Evolutionary conservation across 2,888 invertebrate species (phyloP).

Genomic region (Ametastegia equiseti): DNA sequence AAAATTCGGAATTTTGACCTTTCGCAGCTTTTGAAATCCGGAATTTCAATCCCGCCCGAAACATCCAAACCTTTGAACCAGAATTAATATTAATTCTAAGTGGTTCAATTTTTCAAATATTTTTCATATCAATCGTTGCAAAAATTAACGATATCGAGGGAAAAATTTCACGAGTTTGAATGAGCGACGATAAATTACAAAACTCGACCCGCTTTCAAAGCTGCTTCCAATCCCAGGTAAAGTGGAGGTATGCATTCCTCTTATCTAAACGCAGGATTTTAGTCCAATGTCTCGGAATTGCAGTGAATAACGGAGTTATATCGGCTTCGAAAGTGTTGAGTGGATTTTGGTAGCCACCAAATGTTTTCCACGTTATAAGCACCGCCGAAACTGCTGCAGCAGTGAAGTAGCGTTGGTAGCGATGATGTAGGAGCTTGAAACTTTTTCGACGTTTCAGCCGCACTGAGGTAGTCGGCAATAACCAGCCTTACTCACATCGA

Average conservation of each 20-base stretch:
- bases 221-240: neutral
- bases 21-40: too few relatives aligned
- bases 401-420: too few relatives aligned
- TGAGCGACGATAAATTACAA: neutral
- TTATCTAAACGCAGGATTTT: neutral
- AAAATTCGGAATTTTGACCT: too few relatives aligned
- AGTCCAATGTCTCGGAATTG: neutral
- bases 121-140: neutral
- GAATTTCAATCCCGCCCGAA: too few relatives aligned
- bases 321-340: constrained; percentile 30
- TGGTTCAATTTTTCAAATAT: neutral
- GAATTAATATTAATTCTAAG: neutral
- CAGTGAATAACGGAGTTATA: neutral
- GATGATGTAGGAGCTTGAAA: constrained; percentile 37
- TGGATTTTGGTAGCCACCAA: constrained; percentile 11
- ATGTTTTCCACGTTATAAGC: constrained; percentile 23
- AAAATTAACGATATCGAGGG: neutral
- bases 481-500: constrained; percentile 33
- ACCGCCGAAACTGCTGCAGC: constrained; percentile 23
- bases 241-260: neutral
- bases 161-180: neutral
- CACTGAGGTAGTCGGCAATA: constrained; percentile 32
- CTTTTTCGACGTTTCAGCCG: neutral
- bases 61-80: neutral
- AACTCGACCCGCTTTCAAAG: constrained; percentile 17